phyloP scores from a whole-genome alignment of 2,797 vertebrate genomes.

The Selene dorsalis region DNA sequence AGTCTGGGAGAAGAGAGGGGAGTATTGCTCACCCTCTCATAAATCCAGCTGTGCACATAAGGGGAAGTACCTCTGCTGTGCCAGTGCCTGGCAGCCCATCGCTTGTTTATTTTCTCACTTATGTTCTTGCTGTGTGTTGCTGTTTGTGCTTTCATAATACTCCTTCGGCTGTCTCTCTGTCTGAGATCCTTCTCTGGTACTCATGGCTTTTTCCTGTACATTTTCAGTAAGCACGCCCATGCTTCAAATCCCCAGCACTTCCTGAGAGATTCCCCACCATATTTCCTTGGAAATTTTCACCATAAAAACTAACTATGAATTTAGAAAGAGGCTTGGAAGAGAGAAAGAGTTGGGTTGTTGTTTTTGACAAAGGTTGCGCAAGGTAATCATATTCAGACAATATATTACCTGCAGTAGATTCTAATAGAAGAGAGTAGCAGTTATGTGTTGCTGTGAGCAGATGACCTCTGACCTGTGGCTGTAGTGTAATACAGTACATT shows the following conservation, averaged over 20 bases:
- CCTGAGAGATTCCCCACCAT: slow-evolving; percentile 24
- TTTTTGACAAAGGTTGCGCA: no score
- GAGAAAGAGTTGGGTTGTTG: no score
- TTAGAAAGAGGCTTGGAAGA: no score
- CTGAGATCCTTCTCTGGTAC: slow-evolving; percentile 47
- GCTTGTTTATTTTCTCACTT: slow-evolving; percentile 80
- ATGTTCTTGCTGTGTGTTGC: slow-evolving; percentile 64
- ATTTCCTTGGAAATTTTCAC: slow-evolving; percentile 38
- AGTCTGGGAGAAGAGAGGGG: slow-evolving; percentile 79
- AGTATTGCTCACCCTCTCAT: slow-evolving; percentile 82
- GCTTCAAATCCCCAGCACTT: slow-evolving; percentile 59
- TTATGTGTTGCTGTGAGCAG: no score
- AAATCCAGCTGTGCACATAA: slow-evolving; percentile 83
- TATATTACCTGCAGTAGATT: no score
- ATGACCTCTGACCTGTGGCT: no score
- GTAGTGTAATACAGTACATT: no score
- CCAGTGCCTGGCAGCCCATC: slow-evolving; percentile 74
- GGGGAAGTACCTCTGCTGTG: slow-evolving; percentile 82
- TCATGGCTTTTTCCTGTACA: slow-evolving; percentile 55
- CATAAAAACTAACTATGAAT: slow-evolving; percentile 15
- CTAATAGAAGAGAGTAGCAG: no score
- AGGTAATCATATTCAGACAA: no score
- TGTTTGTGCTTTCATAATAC: slow-evolving; percentile 64
- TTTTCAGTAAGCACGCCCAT: slow-evolving; percentile 71
- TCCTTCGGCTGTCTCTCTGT: slow-evolving; percentile 46